Conservation (phyloP, 64 coral and sea anemone genomes). For the Dendronephthya gigantea region DNA sequence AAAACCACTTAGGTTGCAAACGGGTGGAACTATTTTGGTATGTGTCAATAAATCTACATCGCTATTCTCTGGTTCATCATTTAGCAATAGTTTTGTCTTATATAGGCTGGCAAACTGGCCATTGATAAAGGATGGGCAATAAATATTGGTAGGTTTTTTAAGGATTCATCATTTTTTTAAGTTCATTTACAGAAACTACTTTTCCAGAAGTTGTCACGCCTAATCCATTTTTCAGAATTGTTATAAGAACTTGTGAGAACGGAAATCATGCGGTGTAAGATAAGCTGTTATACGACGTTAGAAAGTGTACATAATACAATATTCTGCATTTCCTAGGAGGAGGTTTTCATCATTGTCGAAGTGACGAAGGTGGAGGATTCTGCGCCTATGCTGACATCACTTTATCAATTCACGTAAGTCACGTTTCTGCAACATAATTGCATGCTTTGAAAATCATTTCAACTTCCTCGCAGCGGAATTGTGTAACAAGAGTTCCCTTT, state of each 20-base stretch:
- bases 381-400: conserved; percentile 99
- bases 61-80: not conserved
- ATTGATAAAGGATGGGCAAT: conserved; percentile 96
- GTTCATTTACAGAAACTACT: no score
- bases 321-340: conserved; percentile 43
- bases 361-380: conserved; percentile 68
- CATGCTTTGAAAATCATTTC: not conserved
- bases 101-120: conserved; percentile 86
- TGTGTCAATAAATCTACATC: not conserved
- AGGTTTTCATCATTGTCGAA: conserved; percentile 93
- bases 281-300: no score
- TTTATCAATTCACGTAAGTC: conserved; percentile 65
- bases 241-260: no score
- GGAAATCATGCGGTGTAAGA: not conserved
- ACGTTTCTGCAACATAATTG: not conserved
- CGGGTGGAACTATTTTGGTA: conserved; percentile 87
- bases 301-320: not conserved
- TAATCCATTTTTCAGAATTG: no score
- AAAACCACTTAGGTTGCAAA: conserved; percentile 70
- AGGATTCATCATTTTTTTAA: no score
- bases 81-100: conserved; percentile 10
- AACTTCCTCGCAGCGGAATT: no score
- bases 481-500: no score
- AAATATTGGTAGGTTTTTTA: conserved; percentile 78
- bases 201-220: no score